A percentile compares a stretch with the other conserved stretches of the same genome.
These are phyloP conservation scores for Willowsia nigromaculata DNA, from an alignment of 2,888 invertebrate species.

Conservation along the genomic window DNA sequence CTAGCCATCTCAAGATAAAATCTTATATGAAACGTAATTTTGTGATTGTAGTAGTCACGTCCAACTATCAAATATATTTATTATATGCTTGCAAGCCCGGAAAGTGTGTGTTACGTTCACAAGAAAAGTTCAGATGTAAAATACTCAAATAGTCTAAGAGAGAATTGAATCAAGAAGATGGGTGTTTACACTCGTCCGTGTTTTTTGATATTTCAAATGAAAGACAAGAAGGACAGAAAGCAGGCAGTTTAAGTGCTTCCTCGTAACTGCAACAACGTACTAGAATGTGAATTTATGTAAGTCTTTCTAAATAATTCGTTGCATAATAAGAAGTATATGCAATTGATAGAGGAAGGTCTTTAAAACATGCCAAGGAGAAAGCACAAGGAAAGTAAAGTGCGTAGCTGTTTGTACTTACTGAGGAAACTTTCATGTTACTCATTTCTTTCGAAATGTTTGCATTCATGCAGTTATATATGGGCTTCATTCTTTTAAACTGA, in stretches of 20 bases:
- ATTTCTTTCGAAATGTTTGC: conserved; percentile 34
- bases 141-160: too few species aligned
- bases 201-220: too few species aligned
- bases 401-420: conserved; percentile 13
- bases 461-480: conserved; percentile 51
- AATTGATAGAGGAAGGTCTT: background rate
- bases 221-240: too few species aligned
- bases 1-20: background rate
- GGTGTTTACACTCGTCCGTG: too few species aligned
- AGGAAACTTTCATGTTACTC: conserved; percentile 16
- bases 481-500: background rate
- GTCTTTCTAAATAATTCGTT: background rate
- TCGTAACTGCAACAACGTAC: background rate
- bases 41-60: background rate
- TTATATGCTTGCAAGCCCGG: background rate
- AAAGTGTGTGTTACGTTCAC: background rate
- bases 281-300: background rate
- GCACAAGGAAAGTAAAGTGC: background rate
- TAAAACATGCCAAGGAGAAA: background rate
- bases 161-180: too few species aligned
- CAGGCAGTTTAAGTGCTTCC: too few species aligned
- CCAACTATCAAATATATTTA: conserved; percentile 25
- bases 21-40: conserved; percentile 2
- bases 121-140: too few species aligned
- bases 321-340: background rate